Evolutionary conservation across 2,113 vertebrate genomes (phyloP), one percentile per base, ranked within the genome.

Genomic region (Otus sunia): DNA sequence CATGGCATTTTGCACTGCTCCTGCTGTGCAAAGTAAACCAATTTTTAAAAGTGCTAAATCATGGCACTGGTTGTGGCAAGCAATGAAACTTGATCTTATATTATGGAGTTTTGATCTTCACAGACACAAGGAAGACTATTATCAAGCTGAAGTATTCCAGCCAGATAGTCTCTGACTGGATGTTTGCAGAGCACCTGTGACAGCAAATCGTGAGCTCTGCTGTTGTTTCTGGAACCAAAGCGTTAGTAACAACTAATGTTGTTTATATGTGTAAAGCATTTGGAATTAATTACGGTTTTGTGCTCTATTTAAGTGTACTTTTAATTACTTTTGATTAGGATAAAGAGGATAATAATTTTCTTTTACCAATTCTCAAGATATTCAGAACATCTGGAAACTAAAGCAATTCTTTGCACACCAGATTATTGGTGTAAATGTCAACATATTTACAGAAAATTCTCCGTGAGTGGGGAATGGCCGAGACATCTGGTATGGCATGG

Each of bases 281-380:
- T 79, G 49, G 58, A 95, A 88, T 68, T 78, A 47, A 84, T 82
- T 83, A 52, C 12, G n/a, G 62, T 36, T 88, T 69, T 94, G 21
- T 81, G 88, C n/a, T 85, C 45, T 72, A 39, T 78, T 93, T 85
- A 79, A 68, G 77, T 60, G 69, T 76, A 49, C 29, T 53, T 91
- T 60, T 87, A 94, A 91, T 93, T 91, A 64, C 80, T 87, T 91
- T 90, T 96, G 73, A 96, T 96, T 95, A 96, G 71, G 60, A 81
- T 94, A 91, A 94, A 95, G 82, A 90, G 66, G 81, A 86, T 82
- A 5, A 76, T 96, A 5, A 76, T 96, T 94, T 96, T 92, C 85
- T 83, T 97, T 94, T 72, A 90, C 47, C 41, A 91, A 30, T 90
- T 93, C 37, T 47, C 69, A 72, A 74, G 66, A 72, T 88, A 93